A percentile compares a stretch with the other conserved stretches of the same genome.
These are phyloP conservation scores for Neotoxoptera formosana DNA, from an alignment of 1,140 invertebrate genomes.

Conservation along the genomic window DNA sequence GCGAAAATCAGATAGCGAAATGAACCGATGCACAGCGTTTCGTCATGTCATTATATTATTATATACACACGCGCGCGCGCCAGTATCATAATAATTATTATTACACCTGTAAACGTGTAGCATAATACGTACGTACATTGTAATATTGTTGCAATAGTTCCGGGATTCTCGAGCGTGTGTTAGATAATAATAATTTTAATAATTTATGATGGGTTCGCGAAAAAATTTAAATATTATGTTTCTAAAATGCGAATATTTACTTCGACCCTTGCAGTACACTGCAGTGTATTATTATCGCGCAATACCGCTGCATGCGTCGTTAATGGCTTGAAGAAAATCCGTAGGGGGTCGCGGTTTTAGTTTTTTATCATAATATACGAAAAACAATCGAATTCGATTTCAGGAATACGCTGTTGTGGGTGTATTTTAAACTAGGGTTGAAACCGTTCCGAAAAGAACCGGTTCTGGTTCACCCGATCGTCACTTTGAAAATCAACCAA, in stretches of 20 bases:
- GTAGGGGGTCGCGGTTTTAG: neutral
- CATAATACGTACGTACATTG: neutral
- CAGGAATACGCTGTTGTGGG: too few species aligned
- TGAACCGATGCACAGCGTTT: neutral
- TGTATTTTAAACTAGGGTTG: neutral
- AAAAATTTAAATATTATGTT: neutral
- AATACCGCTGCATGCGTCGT: neutral
- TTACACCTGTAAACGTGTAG: neutral
- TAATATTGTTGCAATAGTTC: neutral
- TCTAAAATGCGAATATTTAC: neutral
- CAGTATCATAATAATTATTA: neutral
- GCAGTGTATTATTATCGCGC: neutral
- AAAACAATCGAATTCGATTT: neutral
- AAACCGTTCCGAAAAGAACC: neutral
- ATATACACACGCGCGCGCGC: neutral
- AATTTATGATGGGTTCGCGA: neutral
- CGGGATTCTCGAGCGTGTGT: neutral
- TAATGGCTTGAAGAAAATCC: too few species aligned
- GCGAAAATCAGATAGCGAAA: neutral
- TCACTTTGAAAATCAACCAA: too few species aligned
- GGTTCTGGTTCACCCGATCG: too few species aligned
- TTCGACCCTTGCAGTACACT: neutral
- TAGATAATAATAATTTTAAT: neutral
- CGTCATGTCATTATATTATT: neutral
- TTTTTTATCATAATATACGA: neutral